Percentiles rank a stretch among this genome's conserved stretches.
These are phyloP conservation scores for Clupea harengus DNA, from an alignment of 2,113 vertebrate species.

Conservation along the genomic window DNA sequence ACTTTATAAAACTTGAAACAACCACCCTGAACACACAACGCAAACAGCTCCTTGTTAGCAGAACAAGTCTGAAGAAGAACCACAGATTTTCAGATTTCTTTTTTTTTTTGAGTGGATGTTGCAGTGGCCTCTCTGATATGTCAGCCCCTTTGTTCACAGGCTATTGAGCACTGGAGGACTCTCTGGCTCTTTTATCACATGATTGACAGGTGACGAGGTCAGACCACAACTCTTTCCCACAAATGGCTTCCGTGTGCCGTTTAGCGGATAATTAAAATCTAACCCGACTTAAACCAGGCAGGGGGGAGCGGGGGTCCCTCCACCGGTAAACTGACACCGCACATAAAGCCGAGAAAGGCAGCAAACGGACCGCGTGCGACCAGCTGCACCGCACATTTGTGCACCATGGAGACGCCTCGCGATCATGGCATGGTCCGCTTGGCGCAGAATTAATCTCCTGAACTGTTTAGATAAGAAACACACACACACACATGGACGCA, in stretches of 20 bases:
- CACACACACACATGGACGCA: slow-evolving; percentile 33
- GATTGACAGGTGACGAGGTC: slow-evolving; percentile 66
- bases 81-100: too few relatives aligned
- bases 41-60: not conserved
- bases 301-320: slow-evolving; percentile 58
- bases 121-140: not conserved
- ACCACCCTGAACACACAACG: not conserved
- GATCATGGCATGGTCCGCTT: slow-evolving; percentile 10
- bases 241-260: slow-evolving; percentile 64
- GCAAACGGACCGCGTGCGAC: slow-evolving; percentile 52
- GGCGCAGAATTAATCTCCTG: slow-evolving; percentile 34
- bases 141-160: not conserved
- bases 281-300: slow-evolving; percentile 69
- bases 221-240: slow-evolving; percentile 60
- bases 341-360: slow-evolving; percentile 55
- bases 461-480: slow-evolving; percentile 49
- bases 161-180: slow-evolving; percentile 2
- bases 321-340: slow-evolving; percentile 68
- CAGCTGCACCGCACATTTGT: slow-evolving; percentile 63
- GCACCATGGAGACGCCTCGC: slow-evolving; percentile 30
- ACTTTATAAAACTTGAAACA: too few relatives aligned
- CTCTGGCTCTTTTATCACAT: slow-evolving; percentile 29
- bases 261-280: slow-evolving; percentile 80
- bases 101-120: not conserved
- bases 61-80: not conserved